These are phyloP conservation scores for Drosophila nannoptera DNA, from an alignment of 1,140 invertebrate species.

Conservation along the genomic window DNA sequence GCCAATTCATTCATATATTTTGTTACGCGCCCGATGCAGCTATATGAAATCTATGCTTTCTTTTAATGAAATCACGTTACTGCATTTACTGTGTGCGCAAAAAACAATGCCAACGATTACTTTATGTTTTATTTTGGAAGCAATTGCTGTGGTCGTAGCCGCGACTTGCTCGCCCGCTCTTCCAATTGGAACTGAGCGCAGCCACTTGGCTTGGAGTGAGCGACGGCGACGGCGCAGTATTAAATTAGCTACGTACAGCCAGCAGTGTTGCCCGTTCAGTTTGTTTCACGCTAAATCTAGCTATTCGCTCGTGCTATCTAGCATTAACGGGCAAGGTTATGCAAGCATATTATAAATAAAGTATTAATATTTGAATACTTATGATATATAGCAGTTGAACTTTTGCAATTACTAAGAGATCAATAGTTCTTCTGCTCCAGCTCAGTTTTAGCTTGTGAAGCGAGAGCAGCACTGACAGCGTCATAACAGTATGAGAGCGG, in stretches of 20 bases:
- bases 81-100: slow-evolving; percentile 17
- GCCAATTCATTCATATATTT: slow-evolving; percentile 38
- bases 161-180: slow-evolving; percentile 57
- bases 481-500: slow-evolving; percentile 5
- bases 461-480: slow-evolving; percentile 28
- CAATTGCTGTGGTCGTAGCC: slow-evolving; percentile 34
- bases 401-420: too few relatives aligned
- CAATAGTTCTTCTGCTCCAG: too few relatives aligned
- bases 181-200: slow-evolving; percentile 56
- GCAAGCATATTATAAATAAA: too few relatives aligned
- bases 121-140: slow-evolving; percentile 33
- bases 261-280: slow-evolving; percentile 20
- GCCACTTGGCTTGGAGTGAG: slow-evolving; percentile 33
- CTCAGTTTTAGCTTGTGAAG: slow-evolving; percentile 1
- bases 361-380: too few relatives aligned
- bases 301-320: background rate
- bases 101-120: slow-evolving; percentile 37
- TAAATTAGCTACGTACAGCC: slow-evolving; percentile 23
- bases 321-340: background rate
- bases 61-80: slow-evolving; percentile 24
- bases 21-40: slow-evolving; percentile 20
- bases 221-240: slow-evolving; percentile 58
- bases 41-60: slow-evolving; percentile 29
- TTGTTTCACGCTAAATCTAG: slow-evolving; percentile 15
- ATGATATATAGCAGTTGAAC: too few relatives aligned